Base-by-base conservation (phyloP, 1,140 invertebrate genomes). In the Apocrypta bakeri region DNA sequence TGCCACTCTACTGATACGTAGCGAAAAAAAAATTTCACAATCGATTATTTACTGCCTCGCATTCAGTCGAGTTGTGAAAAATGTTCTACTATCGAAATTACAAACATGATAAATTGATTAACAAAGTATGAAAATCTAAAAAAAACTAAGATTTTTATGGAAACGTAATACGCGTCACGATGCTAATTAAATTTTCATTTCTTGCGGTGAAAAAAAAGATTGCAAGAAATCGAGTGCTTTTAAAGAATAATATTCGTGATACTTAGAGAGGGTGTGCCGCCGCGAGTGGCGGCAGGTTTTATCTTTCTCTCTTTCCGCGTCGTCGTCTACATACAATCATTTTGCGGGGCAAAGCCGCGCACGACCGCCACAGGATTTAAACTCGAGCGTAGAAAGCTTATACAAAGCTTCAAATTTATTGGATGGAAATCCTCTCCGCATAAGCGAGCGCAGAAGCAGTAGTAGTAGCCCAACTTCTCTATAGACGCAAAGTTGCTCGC, bases 321-420 rank as follows among this genome's bases (percentile, higher is more conserved):
- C 56, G 48, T 56, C 48, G 48, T 68, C 61, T 17, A 61, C 64
- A 27, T 83, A 68, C 69, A 74, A 73, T 83, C 56, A 69, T 83
- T 83, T 73, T 48, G 76, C 75, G 29, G 27, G 75, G 84, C 68
- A 88, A 88, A 87, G 86, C 85, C 85, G 75, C 84, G 86, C 86
- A 81, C 78, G 81, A 87, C 86, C 89, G 86, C 86, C 71, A 25
- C 84, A 87, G 91, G 91, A 91, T 92, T 92, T 92, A 92, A 92
- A 92, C 90, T 92, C 90, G 86, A 91, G 90, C 90, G 91, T 87
- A 89, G 88, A 92, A 92, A 92, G 91, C 91, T 92, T 92, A 92
- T 91, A 91, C 91, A 92, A 92, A 92, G 91, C 91, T 92, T 85
- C 76, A 86, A 92, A 92, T 92, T 92, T 92, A 92, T 92, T 91